Evolutionary conservation across 2,113 vertebrate genomes (phyloP), one percentile per base, ranked within the genome.

Genomic region (Clupea harengus): DNA sequence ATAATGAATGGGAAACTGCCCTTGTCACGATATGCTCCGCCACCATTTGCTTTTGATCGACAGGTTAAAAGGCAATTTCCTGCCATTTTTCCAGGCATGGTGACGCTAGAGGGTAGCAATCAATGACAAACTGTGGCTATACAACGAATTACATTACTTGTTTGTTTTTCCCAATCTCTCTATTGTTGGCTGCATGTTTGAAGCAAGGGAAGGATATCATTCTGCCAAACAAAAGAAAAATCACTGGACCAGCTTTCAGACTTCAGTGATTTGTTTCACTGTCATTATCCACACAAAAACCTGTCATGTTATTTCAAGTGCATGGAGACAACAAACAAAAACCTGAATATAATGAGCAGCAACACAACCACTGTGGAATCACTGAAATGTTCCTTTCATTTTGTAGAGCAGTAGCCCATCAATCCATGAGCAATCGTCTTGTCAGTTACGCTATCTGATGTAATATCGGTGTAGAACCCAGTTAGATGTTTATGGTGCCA

Each of bases 31-130:
- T 15, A 44, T 45, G 28, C 44, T 22, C 9, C 10, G 64, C 10
- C 84, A 80, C 81, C 83, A 44, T 28, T 78, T 82, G 84, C 83
- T 84, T 72, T 32, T 80, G 80, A 82, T 72, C 90, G 92, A 91
- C 87, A 88, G 84, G 85, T 88, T 93, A 92, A 95, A 94, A 92
- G 89, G 86, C 92, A 93, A 95, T 95, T 94, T 95, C 90, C 93
- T 89, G 85, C 20, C 86, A 88, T 92, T 91, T 92, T 92, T 39
- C 72, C 25, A 67, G 46, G 1, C 15, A 45, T 67, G 39, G 64
- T 28, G n/a, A 13, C 9, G 82, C 32, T 39, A 72, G 85, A 52
- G 82, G 39, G 81, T 46, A 13, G 82, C 90, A 93, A 93, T 95
- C 92, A 90, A 94, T 94, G 82, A 84, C 52, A 39, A 57, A 88